Base-by-base conservation (phyloP, 2,113 vertebrate genomes). In the Trogon melanurus region DNA sequence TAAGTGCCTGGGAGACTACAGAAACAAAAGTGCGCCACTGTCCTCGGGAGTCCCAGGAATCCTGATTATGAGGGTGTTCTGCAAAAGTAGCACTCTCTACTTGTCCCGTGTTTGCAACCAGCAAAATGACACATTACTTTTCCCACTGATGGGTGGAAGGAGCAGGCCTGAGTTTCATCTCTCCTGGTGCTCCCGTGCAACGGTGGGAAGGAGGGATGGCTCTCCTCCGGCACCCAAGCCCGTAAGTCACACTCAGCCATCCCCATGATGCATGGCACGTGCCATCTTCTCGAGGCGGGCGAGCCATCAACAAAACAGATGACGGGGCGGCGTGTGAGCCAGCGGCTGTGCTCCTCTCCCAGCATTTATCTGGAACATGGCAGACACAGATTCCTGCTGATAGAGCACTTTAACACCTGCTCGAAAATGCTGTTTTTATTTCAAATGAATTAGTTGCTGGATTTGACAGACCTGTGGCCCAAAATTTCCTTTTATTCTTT, bases 381-480 rank as follows among this genome's bases (percentile, higher is more conserved):
- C 83, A 96, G 67, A 70, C 86, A 92, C n/a, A 93, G 83, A 92
- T 91, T 87, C 79, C 73, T 89, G 76, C 73, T 93, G 83, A 89
- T 79, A 91, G 50, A 95, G 38, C 73, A 73, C 50, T 91, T 87
- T 53, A 93, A 32, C 75, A 91, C 60, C 74, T 90, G 82, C 51
- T 57, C 50, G 54, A 85, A 92, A 74, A 73, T 3, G 4, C 44
- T 71, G 44, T 2, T 7, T 92, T 94, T 91, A 64, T 66, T 88
- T 76, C 61, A 87, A 87, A 72, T 66, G 15, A 70, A 89, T 92
- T 83, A 74, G 53, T 75, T 88, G 22, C 51, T 71, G 53, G 57
- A 65, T 85, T 93, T 89, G 74, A 88, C n/a, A 91, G 72, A 82
- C 34, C 17, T 64, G 41, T 75, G 61, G 67, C 41, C 80, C 50